These are phyloP conservation scores for Sesia bembeciformis DNA, from an alignment of 2,888 invertebrate genomes.

Conservation along the genomic window DNA sequence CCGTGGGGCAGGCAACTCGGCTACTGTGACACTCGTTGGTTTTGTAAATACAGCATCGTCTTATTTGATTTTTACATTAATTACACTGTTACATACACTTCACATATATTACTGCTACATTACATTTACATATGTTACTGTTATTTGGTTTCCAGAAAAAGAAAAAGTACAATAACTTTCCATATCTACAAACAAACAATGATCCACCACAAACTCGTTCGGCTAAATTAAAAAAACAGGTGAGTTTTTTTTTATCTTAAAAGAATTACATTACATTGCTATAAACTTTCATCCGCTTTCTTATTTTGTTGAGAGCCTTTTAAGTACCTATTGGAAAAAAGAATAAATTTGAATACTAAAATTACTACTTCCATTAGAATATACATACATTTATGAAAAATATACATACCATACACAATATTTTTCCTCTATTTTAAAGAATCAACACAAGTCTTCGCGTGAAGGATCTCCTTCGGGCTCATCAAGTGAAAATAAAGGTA, in stretches of 20 bases:
- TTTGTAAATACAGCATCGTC: too few species aligned
- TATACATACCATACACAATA: neutral
- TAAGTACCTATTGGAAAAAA: too few species aligned
- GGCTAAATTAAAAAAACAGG: slow-evolving; percentile 75
- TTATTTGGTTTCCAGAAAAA: slow-evolving; percentile 48
- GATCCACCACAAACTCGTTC: slow-evolving; percentile 70
- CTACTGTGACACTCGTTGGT: too few species aligned
- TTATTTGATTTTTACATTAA: too few species aligned
- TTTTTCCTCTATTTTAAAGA: neutral
- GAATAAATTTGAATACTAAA: too few species aligned
- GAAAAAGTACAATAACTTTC: slow-evolving; percentile 59
- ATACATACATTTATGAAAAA: slow-evolving; percentile 29
- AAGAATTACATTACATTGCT: too few species aligned
- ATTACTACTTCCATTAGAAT: neutral
- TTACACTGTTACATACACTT: too few species aligned
- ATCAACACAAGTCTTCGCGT: slow-evolving; percentile 50
- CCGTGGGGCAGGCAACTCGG: too few species aligned
- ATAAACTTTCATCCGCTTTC: too few species aligned
- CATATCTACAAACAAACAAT: slow-evolving; percentile 57
- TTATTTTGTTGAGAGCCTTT: too few species aligned
- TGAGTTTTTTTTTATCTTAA: slow-evolving; percentile 14
- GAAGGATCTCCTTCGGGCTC: slow-evolving; percentile 63
- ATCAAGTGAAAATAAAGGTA: slow-evolving; percentile 57
- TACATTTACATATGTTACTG: too few species aligned
- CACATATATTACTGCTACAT: too few species aligned